phyloP scores from a whole-genome alignment of 2,113 vertebrate genomes.

The Jaculus jaculus region DNA sequence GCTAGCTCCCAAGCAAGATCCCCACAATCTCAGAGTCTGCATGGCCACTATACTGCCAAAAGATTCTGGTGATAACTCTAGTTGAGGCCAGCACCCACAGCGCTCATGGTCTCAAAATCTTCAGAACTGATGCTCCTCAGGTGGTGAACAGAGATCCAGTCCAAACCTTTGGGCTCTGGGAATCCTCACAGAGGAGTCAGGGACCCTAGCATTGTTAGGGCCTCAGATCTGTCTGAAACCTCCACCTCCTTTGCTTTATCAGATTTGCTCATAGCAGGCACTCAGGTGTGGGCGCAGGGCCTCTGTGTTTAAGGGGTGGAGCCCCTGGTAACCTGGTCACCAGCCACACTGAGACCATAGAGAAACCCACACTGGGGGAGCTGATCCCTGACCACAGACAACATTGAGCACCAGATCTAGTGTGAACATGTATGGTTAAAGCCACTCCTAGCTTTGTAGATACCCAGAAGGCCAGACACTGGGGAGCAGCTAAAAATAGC shows the following conservation, averaged over 20 bases:
- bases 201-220: not conserved
- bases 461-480: not conserved
- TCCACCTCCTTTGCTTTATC: not conserved
- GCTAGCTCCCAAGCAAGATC: not conserved
- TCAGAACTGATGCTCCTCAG: not conserved
- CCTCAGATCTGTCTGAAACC: not conserved
- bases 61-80: not conserved
- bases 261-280: not conserved
- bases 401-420: no score
- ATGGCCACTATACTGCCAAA: not conserved
- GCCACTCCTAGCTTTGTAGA: not conserved
- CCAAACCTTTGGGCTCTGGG: not conserved
- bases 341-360: not conserved
- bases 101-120: not conserved
- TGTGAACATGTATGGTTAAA: not conserved
- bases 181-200: not conserved
- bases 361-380: not conserved
- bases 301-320: not conserved
- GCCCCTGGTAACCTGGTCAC: not conserved
- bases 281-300: not conserved
- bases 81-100: not conserved
- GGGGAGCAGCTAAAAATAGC: not conserved
- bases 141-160: not conserved
- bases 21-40: not conserved
- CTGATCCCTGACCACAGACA: not conserved